These are phyloP conservation scores for Pseudococcus viburni DNA, from an alignment of 2,888 invertebrate genomes.

Conservation along the genomic window DNA sequence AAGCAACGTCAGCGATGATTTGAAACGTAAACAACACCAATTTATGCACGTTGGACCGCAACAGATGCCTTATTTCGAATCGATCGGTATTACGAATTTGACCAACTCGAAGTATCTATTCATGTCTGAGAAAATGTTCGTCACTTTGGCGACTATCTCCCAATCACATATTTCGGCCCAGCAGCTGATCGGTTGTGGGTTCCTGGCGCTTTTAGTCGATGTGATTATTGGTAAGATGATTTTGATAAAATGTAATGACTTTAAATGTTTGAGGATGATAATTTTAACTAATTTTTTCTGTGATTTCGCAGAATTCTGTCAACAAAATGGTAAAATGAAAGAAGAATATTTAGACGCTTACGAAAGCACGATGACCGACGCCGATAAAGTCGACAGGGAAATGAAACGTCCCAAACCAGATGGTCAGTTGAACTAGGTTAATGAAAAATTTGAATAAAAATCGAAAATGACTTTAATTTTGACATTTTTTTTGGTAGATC, in stretches of 20 bases:
- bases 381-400: constrained; percentile 72
- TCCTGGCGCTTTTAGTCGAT: constrained; percentile 40
- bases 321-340: constrained; percentile 47
- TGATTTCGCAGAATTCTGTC: constrained; percentile 51
- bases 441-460: neutral
- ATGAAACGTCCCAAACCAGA: constrained; percentile 68
- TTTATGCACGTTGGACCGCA: constrained; percentile 50
- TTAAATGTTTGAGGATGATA: too few relatives aligned
- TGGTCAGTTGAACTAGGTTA: constrained; percentile 61
- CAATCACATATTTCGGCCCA: constrained; percentile 61
- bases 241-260: neutral
- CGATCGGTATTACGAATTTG: neutral
- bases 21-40: constrained; percentile 56
- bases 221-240: constrained; percentile 44
- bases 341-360: constrained; percentile 40
- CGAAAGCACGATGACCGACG: constrained; percentile 71
- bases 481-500: constrained; percentile 26
- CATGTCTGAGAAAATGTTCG: constrained; percentile 62
- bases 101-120: constrained; percentile 55
- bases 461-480: neutral
- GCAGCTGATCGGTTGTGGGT: constrained; percentile 59
- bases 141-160: constrained; percentile 38
- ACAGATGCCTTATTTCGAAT: constrained; percentile 36
- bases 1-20: constrained; percentile 58
- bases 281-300: too few relatives aligned